Base-by-base conservation (phyloP, 2,113 vertebrate species). In the Semicossyphus pulcher region DNA sequence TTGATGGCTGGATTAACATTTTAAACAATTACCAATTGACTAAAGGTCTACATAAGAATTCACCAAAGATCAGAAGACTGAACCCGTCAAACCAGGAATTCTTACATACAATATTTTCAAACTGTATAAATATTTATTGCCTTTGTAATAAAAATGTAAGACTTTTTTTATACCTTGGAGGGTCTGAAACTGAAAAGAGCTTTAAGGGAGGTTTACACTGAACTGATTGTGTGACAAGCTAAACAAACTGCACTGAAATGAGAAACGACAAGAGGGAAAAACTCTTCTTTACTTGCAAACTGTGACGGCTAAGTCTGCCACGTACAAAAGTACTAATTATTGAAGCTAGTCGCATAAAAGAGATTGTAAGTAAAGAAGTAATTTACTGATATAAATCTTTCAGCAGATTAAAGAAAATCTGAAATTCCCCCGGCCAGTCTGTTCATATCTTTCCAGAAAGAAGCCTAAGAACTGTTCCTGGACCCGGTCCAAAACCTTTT, bases 401-500 rank as follows among this genome's bases (percentile, higher is more conserved):
- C 2, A 20, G 16, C 41, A 26, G n/a, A 12, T 44, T 9, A 1
- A 29, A 66, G 47, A 80, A 80, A 80, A 66, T 36, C 21, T 44
- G 54, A 42, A 36, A 48, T 29, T 78, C 31, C 21, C 26, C 29
- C 15, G 31, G 37, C 36, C 49, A 52, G 23, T 62, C 57, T 52
- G 76, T 76, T 81, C 41, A 77, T 45, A 72, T 79, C 48, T 54
- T 74, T 85, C 31, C 65, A 65, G 48, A 20, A 68, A 49, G 20
- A n/a, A 61, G 29, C 54, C 32, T 28, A 78, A 39, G 42, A 67
- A 52, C 25, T 15, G 54, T 78, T 74, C 75, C 65, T 84, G 90
- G 80, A 84, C 45, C 25, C 7, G 10, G 16, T 36, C 78, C 86
- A 88, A 86, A 89, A 83, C 4, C 59, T 57, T 81, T 79, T 88